Percentiles rank a stretch among this genome's conserved stretches.
Conservation (phyloP, 2,797 vertebrate genomes). For the Enteromius anoplus region DNA sequence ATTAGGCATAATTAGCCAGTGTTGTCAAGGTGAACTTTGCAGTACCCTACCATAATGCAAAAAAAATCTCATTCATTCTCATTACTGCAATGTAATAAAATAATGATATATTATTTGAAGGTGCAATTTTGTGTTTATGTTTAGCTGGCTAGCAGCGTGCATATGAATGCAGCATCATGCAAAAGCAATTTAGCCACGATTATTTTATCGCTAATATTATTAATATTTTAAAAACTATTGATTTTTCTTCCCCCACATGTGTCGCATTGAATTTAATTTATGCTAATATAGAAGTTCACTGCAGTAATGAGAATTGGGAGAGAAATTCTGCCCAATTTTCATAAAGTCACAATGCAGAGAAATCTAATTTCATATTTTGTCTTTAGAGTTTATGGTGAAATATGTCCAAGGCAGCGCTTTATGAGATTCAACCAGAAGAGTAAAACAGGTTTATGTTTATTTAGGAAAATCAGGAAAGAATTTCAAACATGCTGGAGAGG, state of each 20-base stretch:
- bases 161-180: neutral
- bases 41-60: neutral
- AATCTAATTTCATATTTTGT: neutral
- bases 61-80: neutral
- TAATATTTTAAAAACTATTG: neutral
- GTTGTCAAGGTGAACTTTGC: constrained; percentile 10
- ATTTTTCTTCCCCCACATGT: neutral
- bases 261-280: neutral
- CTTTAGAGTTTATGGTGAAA: neutral
- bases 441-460: neutral
- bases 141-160: too few species aligned
- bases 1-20: neutral
- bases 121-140: neutral
- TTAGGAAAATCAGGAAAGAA: neutral
- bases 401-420: neutral
- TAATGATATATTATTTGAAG: neutral
- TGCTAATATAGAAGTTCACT: neutral
- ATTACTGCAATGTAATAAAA: neutral
- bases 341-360: neutral
- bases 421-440: neutral
- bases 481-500: neutral
- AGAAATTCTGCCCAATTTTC: too few species aligned
- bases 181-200: neutral
- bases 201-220: neutral
- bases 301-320: neutral